A percentile compares a stretch with the other conserved stretches of the same genome.
Conservation (phyloP, 2,797 vertebrate genomes). For the Oreochromis mossambicus region DNA sequence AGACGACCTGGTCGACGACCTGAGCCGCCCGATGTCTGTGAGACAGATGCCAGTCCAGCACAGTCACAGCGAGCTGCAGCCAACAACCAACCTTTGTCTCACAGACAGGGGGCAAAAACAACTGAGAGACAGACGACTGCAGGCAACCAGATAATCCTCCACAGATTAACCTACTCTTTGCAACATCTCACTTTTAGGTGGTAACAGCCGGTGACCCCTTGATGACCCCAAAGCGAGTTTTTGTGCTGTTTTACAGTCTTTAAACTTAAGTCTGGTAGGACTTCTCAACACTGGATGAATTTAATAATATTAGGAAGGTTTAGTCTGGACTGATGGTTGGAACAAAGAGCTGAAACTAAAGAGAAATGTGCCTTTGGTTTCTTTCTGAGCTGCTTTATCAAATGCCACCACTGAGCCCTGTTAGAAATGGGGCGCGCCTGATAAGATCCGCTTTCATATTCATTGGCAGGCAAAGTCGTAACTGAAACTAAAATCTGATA, state of each 20-base stretch:
- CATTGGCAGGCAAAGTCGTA: background rate
- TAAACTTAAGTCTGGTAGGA: background rate
- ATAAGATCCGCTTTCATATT: background rate
- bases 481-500: background rate
- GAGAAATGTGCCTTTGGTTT: background rate
- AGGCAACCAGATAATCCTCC: background rate
- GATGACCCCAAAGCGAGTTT: background rate
- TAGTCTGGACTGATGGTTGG: background rate
- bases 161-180: background rate
- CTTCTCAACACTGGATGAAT: background rate
- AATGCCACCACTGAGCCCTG: background rate
- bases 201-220: background rate
- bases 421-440: background rate
- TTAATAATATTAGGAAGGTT: background rate
- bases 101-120: background rate
- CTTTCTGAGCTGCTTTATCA: background rate
- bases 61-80: background rate
- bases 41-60: background rate
- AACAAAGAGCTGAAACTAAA: background rate
- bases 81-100: background rate
- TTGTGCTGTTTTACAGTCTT: background rate
- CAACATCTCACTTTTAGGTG: background rate
- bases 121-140: background rate
- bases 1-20: background rate
- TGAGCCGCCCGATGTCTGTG: background rate